Evolutionary conservation across 2,888 invertebrate genomes (phyloP).

Genomic region (Macaria liturata): DNA sequence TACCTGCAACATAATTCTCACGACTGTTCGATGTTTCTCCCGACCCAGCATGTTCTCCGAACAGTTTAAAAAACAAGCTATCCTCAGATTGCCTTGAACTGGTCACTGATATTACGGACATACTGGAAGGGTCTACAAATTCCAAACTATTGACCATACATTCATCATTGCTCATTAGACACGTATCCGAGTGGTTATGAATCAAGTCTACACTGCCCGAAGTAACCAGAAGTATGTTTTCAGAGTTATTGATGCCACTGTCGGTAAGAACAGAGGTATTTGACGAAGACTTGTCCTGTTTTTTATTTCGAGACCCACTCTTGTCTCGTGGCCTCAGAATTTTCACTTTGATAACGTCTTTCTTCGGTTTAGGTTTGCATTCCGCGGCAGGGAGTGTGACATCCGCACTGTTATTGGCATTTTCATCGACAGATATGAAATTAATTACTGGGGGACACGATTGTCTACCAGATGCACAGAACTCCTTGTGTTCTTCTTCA

Average conservation of each 20-base stretch:
- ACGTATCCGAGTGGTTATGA: slow-evolving; percentile 75
- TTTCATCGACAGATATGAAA: slow-evolving; percentile 33
- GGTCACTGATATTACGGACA: slow-evolving; percentile 56
- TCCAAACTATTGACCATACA: slow-evolving; percentile 58
- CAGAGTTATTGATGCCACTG: slow-evolving; percentile 61
- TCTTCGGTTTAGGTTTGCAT: slow-evolving; percentile 50
- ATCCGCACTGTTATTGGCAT: slow-evolving; percentile 34
- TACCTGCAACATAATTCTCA: slow-evolving; percentile 31
- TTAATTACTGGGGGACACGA: slow-evolving; percentile 61
- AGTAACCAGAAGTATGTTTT: slow-evolving; percentile 40
- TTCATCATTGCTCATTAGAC: slow-evolving; percentile 59
- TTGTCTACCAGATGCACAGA: slow-evolving; percentile 52
- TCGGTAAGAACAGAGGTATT: slow-evolving; percentile 44
- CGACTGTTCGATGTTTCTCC: slow-evolving; percentile 44
- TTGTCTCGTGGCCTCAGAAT: slow-evolving; percentile 58
- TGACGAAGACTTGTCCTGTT: slow-evolving; percentile 20
- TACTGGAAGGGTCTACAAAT: slow-evolving; percentile 49
- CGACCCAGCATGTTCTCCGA: slow-evolving; percentile 34
- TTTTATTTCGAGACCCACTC: slow-evolving; percentile 26
- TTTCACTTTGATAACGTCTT: slow-evolving; percentile 73
- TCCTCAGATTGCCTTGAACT: slow-evolving; percentile 37
- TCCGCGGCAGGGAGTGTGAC: slow-evolving; percentile 22
- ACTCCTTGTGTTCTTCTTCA: slow-evolving; percentile 61
- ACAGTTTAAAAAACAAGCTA: slow-evolving; percentile 30
- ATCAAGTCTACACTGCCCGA: slow-evolving; percentile 62